A percentile compares a stretch with the other conserved stretches of the same genome.
phyloP scores from a whole-genome alignment of 2,113 vertebrate species.

The Aphelocoma coerulescens region DNA sequence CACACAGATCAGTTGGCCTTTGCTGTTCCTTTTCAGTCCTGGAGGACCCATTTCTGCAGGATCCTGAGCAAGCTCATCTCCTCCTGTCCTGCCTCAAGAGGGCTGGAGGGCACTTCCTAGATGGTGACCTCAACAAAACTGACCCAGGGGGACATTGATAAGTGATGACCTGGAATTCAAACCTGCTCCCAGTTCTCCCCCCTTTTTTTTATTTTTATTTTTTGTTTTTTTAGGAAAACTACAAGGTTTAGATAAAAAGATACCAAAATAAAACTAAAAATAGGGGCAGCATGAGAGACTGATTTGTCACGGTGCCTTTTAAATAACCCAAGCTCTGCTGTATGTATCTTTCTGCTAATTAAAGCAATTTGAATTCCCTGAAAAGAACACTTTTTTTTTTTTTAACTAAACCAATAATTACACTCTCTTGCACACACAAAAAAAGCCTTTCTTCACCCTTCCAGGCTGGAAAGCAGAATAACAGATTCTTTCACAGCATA shows the following conservation, averaged over 20 bases:
- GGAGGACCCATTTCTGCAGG: not conserved
- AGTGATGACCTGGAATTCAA: not conserved
- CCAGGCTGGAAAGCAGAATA: constrained; percentile 1
- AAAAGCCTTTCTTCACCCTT: not conserved
- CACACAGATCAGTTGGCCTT: not conserved
- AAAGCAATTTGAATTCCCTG: constrained; percentile 49
- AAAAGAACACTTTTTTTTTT: constrained; percentile 31
- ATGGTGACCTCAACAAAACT: not conserved
- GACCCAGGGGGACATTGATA: not conserved
- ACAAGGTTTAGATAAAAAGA: not conserved
- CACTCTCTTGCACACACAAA: not conserved
- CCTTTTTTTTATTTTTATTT: not conserved
- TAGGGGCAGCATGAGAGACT: not conserved
- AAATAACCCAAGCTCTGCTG: constrained; percentile 29
- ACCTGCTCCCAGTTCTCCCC: not conserved
- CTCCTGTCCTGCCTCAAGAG: not conserved
- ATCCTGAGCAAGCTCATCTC: not conserved
- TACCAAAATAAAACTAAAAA: constrained; percentile 45
- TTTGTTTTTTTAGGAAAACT: not conserved
- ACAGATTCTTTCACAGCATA: not conserved
- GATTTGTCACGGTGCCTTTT: not conserved
- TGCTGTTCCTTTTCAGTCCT: not conserved
- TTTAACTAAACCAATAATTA: constrained; percentile 52
- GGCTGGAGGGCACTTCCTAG: not conserved
- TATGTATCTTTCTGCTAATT: constrained; percentile 54